Evolutionary conservation across 2,797 vertebrate species (phyloP).

Genomic region (Potorous gilbertii): DNA sequence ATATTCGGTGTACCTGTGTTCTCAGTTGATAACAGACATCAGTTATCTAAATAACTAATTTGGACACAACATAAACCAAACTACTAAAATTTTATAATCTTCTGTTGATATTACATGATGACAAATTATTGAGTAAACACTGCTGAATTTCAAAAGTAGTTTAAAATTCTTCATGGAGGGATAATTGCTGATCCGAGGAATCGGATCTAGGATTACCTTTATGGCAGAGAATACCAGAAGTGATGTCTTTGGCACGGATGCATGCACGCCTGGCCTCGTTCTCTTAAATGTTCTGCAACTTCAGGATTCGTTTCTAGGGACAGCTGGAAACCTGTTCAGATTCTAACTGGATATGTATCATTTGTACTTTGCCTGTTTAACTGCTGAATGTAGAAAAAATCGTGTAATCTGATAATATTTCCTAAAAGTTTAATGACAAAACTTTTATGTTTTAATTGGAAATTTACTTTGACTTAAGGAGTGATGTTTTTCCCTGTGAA

Average conservation of each 20-base stretch:
- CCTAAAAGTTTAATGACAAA: conserved; percentile 12
- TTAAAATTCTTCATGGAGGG: not conserved
- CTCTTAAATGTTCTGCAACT: conserved; percentile 2
- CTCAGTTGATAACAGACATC: not conserved
- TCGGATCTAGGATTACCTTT: not conserved
- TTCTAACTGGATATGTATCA: not conserved
- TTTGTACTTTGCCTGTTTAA: conserved; percentile 44
- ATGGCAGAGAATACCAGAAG: not conserved
- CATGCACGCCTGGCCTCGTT: not conserved
- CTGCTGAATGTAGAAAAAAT: conserved; percentile 19
- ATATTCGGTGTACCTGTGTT: not conserved
- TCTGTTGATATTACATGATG: not conserved
- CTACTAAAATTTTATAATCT: not conserved
- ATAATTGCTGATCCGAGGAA: not conserved
- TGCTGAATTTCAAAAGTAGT: not conserved
- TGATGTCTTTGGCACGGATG: not conserved
- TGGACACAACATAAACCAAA: not conserved
- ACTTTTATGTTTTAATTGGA: conserved; percentile 38
- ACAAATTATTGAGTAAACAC: conserved; percentile 5
- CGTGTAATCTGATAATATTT: conserved; percentile 27
- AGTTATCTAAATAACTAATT: conserved; percentile 17
- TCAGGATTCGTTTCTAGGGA: conserved; percentile 19
- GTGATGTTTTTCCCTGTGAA: conserved; percentile 17
- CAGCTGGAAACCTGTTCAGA: conserved; percentile 34
- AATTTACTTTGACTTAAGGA: conserved; percentile 20